Base-by-base conservation (phyloP, 1,140 invertebrate genomes). In the Sycobia sp. region DNA sequence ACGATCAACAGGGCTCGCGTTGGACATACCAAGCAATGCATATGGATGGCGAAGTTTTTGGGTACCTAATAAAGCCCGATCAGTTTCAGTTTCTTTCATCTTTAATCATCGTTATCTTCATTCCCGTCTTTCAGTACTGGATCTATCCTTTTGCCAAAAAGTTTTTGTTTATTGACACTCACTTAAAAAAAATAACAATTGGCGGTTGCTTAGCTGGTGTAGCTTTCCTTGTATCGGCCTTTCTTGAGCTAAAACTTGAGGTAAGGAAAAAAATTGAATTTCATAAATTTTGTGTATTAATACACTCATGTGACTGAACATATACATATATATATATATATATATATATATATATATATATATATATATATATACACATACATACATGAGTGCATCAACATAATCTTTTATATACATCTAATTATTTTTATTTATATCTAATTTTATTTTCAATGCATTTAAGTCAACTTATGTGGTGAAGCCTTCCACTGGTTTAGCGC, bases 21-120 rank as follows among this genome's bases (percentile, higher is more conserved):
- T 98, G 96, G 96, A 96, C 94, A 1, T 87, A 97, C 60, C 96
- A 98, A 85, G 96, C 95, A 9, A 88, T 89, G 0, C 85, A 89
- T 67, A 95, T 98, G 92, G 83, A 95, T 73, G 94, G 95, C 9
- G 76, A 86, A 16, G 75, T 96, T 5, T 85, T 87, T 1, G 85
- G 83, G 60, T 85, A 84, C 16, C 81, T 83, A 0, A 82, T 96
- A 13, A 88, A 93, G 66, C 91, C 95, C 0, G 95, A 97, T 78
- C 95, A 97, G 77, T 90, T 96, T 85, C 91, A 93, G 82, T 90
- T 92, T 0, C 72, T 96, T 0, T 96, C 95, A 76, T 92, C 95
- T 0, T 73, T 97, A 2, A 79, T 96, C 3, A 93, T 97, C 44
- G 74, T 98, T 0, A 72, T 88, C 2, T 86, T 97, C 39, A 95